phyloP scores from a whole-genome alignment of 1,140 invertebrate species.

The Druon quercuslanigerum region DNA sequence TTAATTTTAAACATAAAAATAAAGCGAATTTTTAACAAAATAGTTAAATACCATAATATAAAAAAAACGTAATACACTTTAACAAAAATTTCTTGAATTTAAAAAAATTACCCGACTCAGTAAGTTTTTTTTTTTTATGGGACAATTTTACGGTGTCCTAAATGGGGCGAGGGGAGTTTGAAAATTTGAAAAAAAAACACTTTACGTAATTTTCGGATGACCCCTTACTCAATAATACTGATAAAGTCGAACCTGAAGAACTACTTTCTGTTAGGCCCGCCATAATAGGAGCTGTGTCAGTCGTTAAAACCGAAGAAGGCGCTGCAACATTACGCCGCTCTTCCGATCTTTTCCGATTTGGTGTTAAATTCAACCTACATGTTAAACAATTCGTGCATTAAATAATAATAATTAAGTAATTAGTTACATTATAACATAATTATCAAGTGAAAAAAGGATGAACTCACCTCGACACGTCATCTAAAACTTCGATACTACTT shows the following conservation, averaged over 20 bases:
- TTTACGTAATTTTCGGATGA: too few relatives aligned
- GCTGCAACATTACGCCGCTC: constrained; percentile 66
- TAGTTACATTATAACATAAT: not conserved
- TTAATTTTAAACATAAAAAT: too few relatives aligned
- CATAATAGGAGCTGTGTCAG: constrained; percentile 67
- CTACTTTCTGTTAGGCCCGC: constrained; percentile 79
- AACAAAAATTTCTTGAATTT: too few relatives aligned
- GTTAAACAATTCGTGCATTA: constrained; percentile 13
- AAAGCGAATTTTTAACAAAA: too few relatives aligned
- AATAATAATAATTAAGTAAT: not conserved
- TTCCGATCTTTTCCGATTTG: constrained; percentile 71
- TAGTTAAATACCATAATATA: too few relatives aligned
- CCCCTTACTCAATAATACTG: not conserved
- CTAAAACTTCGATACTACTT: constrained; percentile 80
- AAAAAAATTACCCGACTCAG: too few relatives aligned
- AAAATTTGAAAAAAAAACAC: too few relatives aligned
- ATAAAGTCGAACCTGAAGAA: constrained; percentile 75
- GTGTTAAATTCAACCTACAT: constrained; percentile 65
- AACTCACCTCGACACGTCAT: constrained; percentile 72
- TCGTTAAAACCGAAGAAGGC: constrained; percentile 67
- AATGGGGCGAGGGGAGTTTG: too few relatives aligned
- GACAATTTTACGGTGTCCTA: too few relatives aligned
- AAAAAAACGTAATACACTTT: too few relatives aligned
- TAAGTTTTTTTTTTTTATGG: too few relatives aligned
- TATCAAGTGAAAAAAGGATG: not conserved